Evolutionary conservation across 2,797 vertebrate species (phyloP), one percentile per base, ranked within the genome.

Genomic region (Apodemus agrarius): DNA sequence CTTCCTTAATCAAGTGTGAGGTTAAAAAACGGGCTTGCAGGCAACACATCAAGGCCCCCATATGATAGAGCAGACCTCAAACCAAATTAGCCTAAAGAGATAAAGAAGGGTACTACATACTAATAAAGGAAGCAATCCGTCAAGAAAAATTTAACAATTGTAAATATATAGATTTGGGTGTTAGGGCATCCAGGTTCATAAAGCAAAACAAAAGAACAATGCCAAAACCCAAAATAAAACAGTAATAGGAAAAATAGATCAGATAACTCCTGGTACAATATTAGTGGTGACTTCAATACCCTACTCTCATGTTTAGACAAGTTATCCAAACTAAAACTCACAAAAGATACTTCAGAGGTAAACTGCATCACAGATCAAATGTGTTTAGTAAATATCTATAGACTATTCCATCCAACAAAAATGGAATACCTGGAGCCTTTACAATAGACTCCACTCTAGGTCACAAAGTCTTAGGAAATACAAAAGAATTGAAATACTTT

Each of bases 1-100:
- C 54, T 86, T 95, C 80, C 52, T 52, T 52, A 92, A 92, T 94
- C 82, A 96, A 85, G 82, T 92, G 81, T 83, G 90, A 88, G 87
- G 83, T 87, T 93, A 88, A 80, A 52, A 95, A 91, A 67, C 93
- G 57, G 5, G 21, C 65, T 88, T 82, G 12, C 34, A 90, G 86
- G 78, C 59, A 78, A 29, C 26, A 29, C 75, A 57, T 81, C 76
- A 74, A 96, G 17, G 19, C 21, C 6, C 61, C 72, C 43, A 76
- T 61, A 26, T 59, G 52, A 61, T 22, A 57, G 61, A 24, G 19
- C 8, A 59, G n/a, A 83, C 24, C 59, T 84, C 59, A 84, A 84
- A 46, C 59, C 59, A 84, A 21, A 84, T 63, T 34, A 46, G 40
- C 46, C 40, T 2, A 31, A 57, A 31, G 37, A 43, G 86, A 76